Evolutionary conservation across 2,888 invertebrate species (phyloP).

Genomic region (Drymonia ruficornis): DNA sequence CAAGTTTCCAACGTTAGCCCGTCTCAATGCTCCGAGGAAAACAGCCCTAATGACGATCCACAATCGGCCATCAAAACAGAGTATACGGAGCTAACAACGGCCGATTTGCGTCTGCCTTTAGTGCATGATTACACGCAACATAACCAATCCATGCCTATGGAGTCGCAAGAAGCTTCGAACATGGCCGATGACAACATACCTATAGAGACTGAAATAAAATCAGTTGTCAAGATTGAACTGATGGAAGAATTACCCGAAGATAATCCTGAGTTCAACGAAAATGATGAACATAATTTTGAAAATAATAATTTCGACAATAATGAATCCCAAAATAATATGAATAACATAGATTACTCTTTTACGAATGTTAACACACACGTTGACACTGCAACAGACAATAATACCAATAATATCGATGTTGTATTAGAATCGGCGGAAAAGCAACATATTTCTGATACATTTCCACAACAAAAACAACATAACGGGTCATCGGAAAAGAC

Average conservation of each 20-base stretch:
- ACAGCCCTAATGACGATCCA: constrained; percentile 63
- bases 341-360: constrained; percentile 34
- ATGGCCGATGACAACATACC: constrained; percentile 53
- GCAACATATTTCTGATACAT: constrained; percentile 28
- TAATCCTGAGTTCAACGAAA: constrained; percentile 48
- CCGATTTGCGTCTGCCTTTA: constrained; percentile 67
- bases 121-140: constrained; percentile 64
- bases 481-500: constrained; percentile 60
- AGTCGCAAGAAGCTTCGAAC: constrained; percentile 47
- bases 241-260: constrained; percentile 61
- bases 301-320: constrained; percentile 40
- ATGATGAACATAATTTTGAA: constrained; percentile 41
- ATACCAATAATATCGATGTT: constrained; percentile 35
- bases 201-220: constrained; percentile 60
- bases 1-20: constrained; percentile 77
- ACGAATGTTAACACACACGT: constrained; percentile 14
- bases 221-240: constrained; percentile 59
- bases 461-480: constrained; percentile 33
- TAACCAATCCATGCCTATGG: constrained; percentile 47
- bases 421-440: constrained; percentile 39
- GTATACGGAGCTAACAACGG: constrained; percentile 78
- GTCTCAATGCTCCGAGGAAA: constrained; percentile 72
- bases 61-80: constrained; percentile 70
- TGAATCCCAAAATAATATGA: constrained; percentile 39
- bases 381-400: constrained; percentile 27